Conservation (phyloP, 1,140 invertebrate genomes). For the Drosophila punjabiensis region DNA sequence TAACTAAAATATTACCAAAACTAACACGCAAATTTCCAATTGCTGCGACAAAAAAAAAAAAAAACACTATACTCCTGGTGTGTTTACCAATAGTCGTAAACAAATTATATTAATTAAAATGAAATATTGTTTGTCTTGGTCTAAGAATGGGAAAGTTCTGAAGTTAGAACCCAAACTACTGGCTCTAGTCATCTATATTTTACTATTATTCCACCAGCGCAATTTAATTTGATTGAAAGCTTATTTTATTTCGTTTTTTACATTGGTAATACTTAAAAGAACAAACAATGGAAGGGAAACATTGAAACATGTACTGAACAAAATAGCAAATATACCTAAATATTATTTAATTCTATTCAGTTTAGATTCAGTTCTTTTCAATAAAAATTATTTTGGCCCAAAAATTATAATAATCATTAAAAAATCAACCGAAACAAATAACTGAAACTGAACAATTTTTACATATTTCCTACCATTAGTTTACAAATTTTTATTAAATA, state of each 20-base stretch:
- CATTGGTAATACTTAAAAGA: neutral
- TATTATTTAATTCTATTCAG: too few species aligned
- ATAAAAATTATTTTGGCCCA: too few species aligned
- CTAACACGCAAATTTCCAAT: slow-evolving; percentile 72
- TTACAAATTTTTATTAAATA: too few species aligned
- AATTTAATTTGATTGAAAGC: slow-evolving; percentile 10
- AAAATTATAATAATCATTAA: too few species aligned
- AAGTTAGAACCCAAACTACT: neutral
- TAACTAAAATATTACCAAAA: slow-evolving; percentile 45
- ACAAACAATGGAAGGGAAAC: neutral
- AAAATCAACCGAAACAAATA: too few species aligned
- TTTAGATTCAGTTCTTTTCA: too few species aligned
- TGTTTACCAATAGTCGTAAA: slow-evolving; percentile 77
- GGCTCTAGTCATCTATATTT: neutral
- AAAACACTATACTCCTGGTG: slow-evolving; percentile 21
- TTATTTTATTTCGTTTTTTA: neutral
- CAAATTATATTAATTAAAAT: slow-evolving; percentile 78
- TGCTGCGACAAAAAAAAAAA: slow-evolving; percentile 28
- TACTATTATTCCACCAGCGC: neutral
- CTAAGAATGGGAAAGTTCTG: neutral
- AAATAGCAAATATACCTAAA: neutral
- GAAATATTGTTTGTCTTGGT: slow-evolving; percentile 60
- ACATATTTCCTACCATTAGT: too few species aligned
- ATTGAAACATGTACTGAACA: neutral
- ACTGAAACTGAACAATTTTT: too few species aligned